Evolutionary conservation across 1,140 invertebrate species (phyloP), one percentile per base, ranked within the genome.

Genomic region (Babylonia areolata): DNA sequence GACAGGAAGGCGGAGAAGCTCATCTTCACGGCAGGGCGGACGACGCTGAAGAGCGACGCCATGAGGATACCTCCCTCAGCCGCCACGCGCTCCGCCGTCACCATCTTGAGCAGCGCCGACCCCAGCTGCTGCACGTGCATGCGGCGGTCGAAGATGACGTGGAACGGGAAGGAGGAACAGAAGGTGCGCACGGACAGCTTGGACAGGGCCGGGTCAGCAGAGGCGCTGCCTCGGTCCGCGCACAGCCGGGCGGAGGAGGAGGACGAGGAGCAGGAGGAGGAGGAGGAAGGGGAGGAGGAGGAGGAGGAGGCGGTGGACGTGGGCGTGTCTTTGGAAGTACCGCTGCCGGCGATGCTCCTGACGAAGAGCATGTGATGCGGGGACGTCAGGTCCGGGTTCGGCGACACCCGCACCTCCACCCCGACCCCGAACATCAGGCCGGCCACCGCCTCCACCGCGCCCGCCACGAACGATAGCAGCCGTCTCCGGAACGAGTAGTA

Each of bases 161-260:
- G 98, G 94, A 99, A 99, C 23, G 98, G 98, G 94, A 99, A 99
- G 11, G 98, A 96, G 86, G 96, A 96, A 93, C 97, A 98, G 95
- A 99, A 99, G n/a, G 98, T 98, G 31, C 78, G 37, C 6, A 92
- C 90, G 15, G 91, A 89, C 28, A 93, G 92, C 85, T 91, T 92
- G 15, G 88, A 90, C 23, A 92, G 90, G 75, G 86, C 83, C 58
- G 92, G 90, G 51, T 89, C 81, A 28, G 51, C 86, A 23, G 91
- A 92, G 20, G 88, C 75, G 42, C 35, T 37, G 82, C 40, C 37
- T 5, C 77, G 84, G 58, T 86, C 64, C 28, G 73, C 46, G 40
- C 40, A 87, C 33, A 87, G 71, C 23, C 33, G 15, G 81, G 69
- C 81, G 0, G 20, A 75, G 33, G 73, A 75, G 28, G 58, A 23